Evolutionary conservation across 23 tunicate genomes (phyloP).

Genomic region (Trididemnum nubilum): DNA sequence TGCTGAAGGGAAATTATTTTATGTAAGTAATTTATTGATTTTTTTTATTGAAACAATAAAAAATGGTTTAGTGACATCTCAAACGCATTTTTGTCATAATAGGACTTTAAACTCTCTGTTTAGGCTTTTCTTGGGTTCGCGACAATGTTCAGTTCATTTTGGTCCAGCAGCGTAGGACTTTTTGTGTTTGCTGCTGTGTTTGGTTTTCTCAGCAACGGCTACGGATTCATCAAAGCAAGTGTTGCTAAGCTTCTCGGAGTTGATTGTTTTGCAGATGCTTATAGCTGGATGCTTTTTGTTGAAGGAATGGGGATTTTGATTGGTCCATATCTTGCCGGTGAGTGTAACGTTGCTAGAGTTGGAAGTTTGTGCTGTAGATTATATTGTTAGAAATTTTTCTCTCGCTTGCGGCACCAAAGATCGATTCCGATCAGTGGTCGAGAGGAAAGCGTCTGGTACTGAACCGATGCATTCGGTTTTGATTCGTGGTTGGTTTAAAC

Average conservation of each 20-base stretch:
- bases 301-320: conserved; percentile 34
- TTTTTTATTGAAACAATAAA: too few species aligned
- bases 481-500: neutral
- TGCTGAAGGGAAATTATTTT: too few species aligned
- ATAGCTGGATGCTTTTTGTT: conserved; percentile 35
- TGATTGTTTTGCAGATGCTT: conserved; percentile 20
- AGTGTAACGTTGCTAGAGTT: too few species aligned
- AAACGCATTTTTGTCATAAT: too few species aligned
- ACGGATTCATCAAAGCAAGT: conserved; percentile 37
- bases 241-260: conserved; percentile 9
- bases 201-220: conserved; percentile 27
- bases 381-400: neutral
- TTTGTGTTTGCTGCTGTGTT: conserved; percentile 30
- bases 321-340: conserved; percentile 39
- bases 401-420: too few species aligned
- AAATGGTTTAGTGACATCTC: too few species aligned
- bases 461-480: neutral
- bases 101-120: too few species aligned
- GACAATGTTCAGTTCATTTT: conserved; percentile 28
- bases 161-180: conserved; percentile 19
- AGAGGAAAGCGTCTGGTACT: too few species aligned
- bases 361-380: too few species aligned
- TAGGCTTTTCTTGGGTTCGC: too few species aligned
- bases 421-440: too few species aligned
- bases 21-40: too few species aligned